Conservation (phyloP, 2,888 invertebrate species). For the Vesta saturnalis region DNA sequence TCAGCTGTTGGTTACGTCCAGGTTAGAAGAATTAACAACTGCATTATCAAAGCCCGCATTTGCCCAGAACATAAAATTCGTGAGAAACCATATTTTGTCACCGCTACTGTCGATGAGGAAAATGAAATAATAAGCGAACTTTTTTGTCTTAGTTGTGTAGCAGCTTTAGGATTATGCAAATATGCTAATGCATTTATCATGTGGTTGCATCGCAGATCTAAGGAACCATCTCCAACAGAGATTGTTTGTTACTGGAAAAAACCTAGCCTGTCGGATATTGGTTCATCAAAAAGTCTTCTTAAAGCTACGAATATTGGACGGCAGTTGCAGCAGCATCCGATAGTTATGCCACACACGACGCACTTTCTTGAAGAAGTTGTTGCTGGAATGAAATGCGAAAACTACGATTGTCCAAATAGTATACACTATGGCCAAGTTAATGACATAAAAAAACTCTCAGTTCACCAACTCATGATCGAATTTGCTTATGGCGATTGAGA, state of each 20-base stretch:
- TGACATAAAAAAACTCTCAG: too few species aligned
- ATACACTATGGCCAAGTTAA: too few species aligned
- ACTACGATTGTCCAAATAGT: too few species aligned
- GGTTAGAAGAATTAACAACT: not conserved
- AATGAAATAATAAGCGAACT: not conserved
- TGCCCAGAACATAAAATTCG: constrained; percentile 13
- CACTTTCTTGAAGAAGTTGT: too few species aligned
- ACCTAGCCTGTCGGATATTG: not conserved
- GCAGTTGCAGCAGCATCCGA: not conserved
- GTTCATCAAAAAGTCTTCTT: not conserved
- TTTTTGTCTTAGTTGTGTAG: not conserved
- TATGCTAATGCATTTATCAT: constrained; percentile 6
- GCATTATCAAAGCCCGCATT: not conserved
- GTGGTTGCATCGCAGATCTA: constrained; percentile 4
- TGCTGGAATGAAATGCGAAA: too few species aligned
- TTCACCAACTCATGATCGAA: too few species aligned
- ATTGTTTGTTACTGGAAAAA: constrained; percentile 5
- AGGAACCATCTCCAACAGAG: constrained; percentile 2
- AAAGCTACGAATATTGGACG: not conserved
- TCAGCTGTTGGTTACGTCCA: constrained; percentile 10
- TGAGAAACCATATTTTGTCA: not conserved
- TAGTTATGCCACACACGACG: too few species aligned
- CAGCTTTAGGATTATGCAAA: constrained; percentile 1
- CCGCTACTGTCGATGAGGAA: not conserved
- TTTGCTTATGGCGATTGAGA: too few species aligned